Evolutionary conservation across 2,888 invertebrate species (phyloP), one percentile per base, ranked within the genome.

Genomic region (Drosophila paranaensis): DNA sequence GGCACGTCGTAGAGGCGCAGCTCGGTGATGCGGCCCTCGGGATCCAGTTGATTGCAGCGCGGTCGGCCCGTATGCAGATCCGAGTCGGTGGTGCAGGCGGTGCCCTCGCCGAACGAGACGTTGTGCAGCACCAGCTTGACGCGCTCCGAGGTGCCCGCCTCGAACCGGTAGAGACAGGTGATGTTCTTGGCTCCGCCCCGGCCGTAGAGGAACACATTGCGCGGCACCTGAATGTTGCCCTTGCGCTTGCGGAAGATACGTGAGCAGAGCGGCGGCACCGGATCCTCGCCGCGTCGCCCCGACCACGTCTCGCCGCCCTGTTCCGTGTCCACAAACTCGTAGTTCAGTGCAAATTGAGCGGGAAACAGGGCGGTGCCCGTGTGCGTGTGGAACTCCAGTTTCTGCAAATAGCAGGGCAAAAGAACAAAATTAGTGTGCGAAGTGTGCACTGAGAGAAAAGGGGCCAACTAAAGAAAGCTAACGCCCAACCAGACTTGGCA

Each of bases 281-380:
- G 94, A 67, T 91, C 91, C 45, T 93, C 93, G 45, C 92, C 93
- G 9, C 93, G 92, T 33, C 92, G 90, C 1, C 93, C 93, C 1
- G 94, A 93, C 94, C 95, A 95, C 10, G 94, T 93, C 68, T 95
- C 95, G 14, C 97, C 97, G 37, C 95, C 96, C 71, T 96, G 94
- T 45, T 96, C 94, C 3, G 97, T 97, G 90, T 97, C 97, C 27
- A 97, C 95, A 90, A 97, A 97, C 92, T 97, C 97, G 91, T 97
- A 97, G 84, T 96, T 96, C 54, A 96, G 91, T 60, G 95, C 93
- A 91, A 96, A 96, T 10, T 94, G 94, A 3, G 96, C 95, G 6
- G 96, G 97, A 87, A 97, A 96, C 14, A 97, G 94, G 2, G 97
- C 97, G 2, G 97, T 97, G 40, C 97, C 96, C 56, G 95, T 94